Base-by-base conservation (phyloP, 2,888 invertebrate genomes). In the Pyrrhia umbra region DNA sequence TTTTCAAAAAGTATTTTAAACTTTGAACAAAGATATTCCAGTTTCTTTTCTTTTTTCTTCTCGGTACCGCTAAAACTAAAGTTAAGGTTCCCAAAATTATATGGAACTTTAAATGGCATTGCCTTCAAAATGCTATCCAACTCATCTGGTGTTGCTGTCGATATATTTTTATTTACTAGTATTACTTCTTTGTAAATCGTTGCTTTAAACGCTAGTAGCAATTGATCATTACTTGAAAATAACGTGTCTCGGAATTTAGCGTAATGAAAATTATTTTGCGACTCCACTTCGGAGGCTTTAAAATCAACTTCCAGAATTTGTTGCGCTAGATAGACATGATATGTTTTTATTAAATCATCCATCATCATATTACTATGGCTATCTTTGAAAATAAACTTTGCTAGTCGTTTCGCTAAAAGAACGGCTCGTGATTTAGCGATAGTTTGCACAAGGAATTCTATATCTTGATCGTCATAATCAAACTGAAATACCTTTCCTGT, bases 321-420 rank as follows among this genome's bases (percentile, higher is more conserved):
- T 40, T 40, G 49, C 6, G 65, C 62, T 9, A 77, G 42, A 56
- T 45, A 75, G 13, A 77, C 63, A 34, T 77, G 77, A 59, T 75
- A 77, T 0, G 54, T 63, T 61, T 75, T 75, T 15, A 77, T 68
- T 5, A 70, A 23, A 30, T 65, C 66, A 39, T 78, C 74, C 18
- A 37, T 10, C 74, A 76, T 71, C 46, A 78, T 64, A 34, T 65
- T 71, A 39, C 20, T 54, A n/a, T 49, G 18, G 45, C 59, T 71
- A 20, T 51, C 67, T 47, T 66, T 76, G 5, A 67, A 54, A 52
- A 78, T 66, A 23, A 67, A 66, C 23, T 68, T 66, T 6, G 50
- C 20, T n/a, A 78, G 23, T 16, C 25, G 51, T 52, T 78, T 70
- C 21, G 74, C 78, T 13, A 78, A 27, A 4, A 43, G 34, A 6